Evolutionary conservation across 2,797 vertebrate species (phyloP).

Genomic region (Pipistrellus kuhlii): DNA sequence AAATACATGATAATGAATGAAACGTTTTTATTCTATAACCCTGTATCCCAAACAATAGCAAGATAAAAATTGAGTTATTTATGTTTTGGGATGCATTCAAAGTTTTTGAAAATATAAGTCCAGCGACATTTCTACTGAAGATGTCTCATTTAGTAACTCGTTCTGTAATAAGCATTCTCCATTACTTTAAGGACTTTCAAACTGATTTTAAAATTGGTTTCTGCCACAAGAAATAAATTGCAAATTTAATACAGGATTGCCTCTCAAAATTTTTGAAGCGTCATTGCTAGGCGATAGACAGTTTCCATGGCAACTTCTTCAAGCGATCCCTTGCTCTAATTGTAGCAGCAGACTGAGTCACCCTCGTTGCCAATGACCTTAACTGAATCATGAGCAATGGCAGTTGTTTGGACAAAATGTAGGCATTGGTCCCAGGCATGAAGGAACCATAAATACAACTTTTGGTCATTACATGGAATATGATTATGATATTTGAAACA

Average conservation of each 20-base stretch:
- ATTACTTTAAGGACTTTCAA: slow-evolving; percentile 50
- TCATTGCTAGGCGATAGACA: slow-evolving; percentile 57
- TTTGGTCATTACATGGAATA: not conserved
- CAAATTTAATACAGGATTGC: slow-evolving; percentile 70
- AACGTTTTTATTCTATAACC: not conserved
- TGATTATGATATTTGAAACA: not conserved
- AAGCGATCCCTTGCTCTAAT: slow-evolving; percentile 57
- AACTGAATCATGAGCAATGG: slow-evolving; percentile 38
- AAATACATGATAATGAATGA: not conserved
- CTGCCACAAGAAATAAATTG: slow-evolving; percentile 69
- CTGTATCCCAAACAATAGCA: not conserved
- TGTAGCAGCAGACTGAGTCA: slow-evolving; percentile 60
- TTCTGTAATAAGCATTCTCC: slow-evolving; percentile 58
- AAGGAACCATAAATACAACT: slow-evolving; percentile 37
- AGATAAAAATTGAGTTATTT: not conserved
- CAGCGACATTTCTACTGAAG: not conserved
- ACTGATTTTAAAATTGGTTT: slow-evolving; percentile 63
- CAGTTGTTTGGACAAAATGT: slow-evolving; percentile 58
- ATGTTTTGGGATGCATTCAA: not conserved
- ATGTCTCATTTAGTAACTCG: slow-evolving; percentile 13
- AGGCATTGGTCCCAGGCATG: slow-evolving; percentile 22
- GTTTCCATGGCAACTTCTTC: slow-evolving; percentile 69
- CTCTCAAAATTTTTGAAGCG: slow-evolving; percentile 65
- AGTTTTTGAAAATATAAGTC: slow-evolving; percentile 46
- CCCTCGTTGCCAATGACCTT: slow-evolving; percentile 55